Evolutionary conservation across 2,113 vertebrate genomes (phyloP), one percentile per base, ranked within the genome.

Genomic region (Bubo scandiacus): DNA sequence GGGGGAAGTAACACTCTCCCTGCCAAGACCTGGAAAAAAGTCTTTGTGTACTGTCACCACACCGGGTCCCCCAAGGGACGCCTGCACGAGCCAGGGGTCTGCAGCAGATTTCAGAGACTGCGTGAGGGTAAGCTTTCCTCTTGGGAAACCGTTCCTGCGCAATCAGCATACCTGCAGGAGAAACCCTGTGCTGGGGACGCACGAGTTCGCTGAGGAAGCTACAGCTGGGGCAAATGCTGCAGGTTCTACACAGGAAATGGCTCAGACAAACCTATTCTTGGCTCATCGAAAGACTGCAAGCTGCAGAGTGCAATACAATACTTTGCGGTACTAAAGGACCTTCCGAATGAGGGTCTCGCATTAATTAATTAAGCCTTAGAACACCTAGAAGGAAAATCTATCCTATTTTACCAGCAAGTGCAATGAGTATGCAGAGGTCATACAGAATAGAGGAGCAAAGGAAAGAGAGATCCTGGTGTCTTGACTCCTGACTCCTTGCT

Each of bases 321-420:
- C 96, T 89, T 95, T n/a, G 86, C 11, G 4, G 92, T 88, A 94
- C 86, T 61, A 79, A 96, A 96, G 54, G 91, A 97, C 94, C 94
- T 97, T 97, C 94, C 8, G 38, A 80, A 96, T 94, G 96, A 97
- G 96, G 94, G 96, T 97, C 97, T 95, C 91, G 1, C 95, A 96
- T 97, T 92, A 97, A 97, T 96, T 94, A 97, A 97, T 96, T 91
- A 96, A 95, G 95, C 92, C 77, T 89, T 65, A 40, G 92, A 92
- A 86, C 72, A 81, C 91, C 92, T 92, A 94, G 88, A 88, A 94
- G 86, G 96, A 97, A 97, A 97, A 96, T 91, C 94, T 97, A 97
- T 97, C 97, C 96, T 90, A 95, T 96, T 96, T 97, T 95, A 81
- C 95, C 73, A 65, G 92, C 80, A 93, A 94, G 92, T 9, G 42